Evolutionary conservation across 2,888 invertebrate species (phyloP).

Genomic region (Drosophila cognata): DNA sequence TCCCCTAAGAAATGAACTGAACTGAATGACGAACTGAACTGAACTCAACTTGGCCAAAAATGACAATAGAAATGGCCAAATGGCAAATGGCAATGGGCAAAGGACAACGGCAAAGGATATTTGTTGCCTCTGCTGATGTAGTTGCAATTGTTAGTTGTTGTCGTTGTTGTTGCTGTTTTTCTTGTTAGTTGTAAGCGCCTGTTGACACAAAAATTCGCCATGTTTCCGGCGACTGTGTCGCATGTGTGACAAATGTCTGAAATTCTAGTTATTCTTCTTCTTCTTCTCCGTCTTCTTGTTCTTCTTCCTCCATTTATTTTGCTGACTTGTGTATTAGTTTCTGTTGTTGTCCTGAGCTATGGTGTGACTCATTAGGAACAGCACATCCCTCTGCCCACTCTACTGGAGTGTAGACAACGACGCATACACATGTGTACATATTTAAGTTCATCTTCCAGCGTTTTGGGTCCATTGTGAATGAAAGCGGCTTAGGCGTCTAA

Average conservation of each 20-base stretch:
- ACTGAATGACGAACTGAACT: constrained; percentile 59
- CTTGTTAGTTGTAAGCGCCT: constrained; percentile 54
- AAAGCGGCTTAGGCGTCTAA: constrained; percentile 58
- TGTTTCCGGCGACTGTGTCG: constrained; percentile 68
- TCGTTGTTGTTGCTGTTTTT: constrained; percentile 11
- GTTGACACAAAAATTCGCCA: constrained; percentile 74
- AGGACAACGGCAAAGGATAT: constrained; percentile 19
- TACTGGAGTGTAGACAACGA: constrained; percentile 9
- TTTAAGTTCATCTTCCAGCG: constrained; percentile 28
- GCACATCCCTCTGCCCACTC: constrained; percentile 9
- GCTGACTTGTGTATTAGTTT: neutral
- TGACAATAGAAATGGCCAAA: constrained; percentile 36
- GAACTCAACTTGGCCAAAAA: constrained; percentile 53
- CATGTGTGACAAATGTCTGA: constrained; percentile 78
- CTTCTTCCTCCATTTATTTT: neutral
- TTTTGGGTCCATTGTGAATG: constrained; percentile 19
- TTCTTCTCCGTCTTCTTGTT: constrained; percentile 15
- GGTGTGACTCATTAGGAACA: constrained; percentile 70
- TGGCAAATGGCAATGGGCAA: constrained; percentile 1
- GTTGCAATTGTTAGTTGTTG: constrained; percentile 30
- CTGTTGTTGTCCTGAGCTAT: constrained; percentile 20
- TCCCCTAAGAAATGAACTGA: constrained; percentile 37
- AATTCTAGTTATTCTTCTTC: constrained; percentile 39
- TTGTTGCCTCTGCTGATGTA: constrained; percentile 27
- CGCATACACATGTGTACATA: constrained; percentile 46